Evolutionary conservation across 2,797 vertebrate genomes (phyloP), one percentile per base, ranked within the genome.

Genomic region (Sparus aurata): DNA sequence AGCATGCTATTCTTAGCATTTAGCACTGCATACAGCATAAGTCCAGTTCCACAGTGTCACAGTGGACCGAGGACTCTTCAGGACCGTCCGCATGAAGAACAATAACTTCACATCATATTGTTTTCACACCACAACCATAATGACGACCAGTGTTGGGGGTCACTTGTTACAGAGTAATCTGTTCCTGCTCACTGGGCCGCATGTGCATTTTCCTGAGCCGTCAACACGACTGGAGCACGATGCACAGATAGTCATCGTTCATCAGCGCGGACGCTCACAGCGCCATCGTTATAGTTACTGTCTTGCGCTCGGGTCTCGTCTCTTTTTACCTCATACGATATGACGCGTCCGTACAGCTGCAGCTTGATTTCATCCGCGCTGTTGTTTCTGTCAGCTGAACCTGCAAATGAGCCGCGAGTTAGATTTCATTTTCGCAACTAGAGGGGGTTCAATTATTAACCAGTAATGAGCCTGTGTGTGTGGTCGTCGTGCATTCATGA

Each of bases 391-490:
- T 85, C 49, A 74, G 78, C 71, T 68, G 71, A 90, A 71, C 63
- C 76, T 67, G 54, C 27, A 74, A 75, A 85, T 82, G 61, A 80
- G 50, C 75, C 60, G 53, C 23, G 8, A 75, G 82, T 77, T 86
- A 59, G 79, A 30, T 84, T 85, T 82, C 62, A 66, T 86, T 80
- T 85, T 65, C 4, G 11, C 71, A 50, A 74, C 20, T 25, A 38
- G 20, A 49, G 38, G 22, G 13, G 53, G 34, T 23, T 92, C 20
- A 87, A 91, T 91, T 85, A 90, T 91, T 90, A 75, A 89, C 2
- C 12, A 66, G 62, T 82, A 78, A 87, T 90, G 88, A 81, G 71
- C 68, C 63, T 84, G 67, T 74, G 20, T 74, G 20, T 62, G 64
- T 63, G 75, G 27, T 50, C 23, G 25, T 64, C 65, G 55, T 62